A percentile compares a stretch with the other conserved stretches of the same genome.
Evolutionary conservation across 1,140 invertebrate genomes (phyloP).

Genomic region (Magallana ariakensis): DNA sequence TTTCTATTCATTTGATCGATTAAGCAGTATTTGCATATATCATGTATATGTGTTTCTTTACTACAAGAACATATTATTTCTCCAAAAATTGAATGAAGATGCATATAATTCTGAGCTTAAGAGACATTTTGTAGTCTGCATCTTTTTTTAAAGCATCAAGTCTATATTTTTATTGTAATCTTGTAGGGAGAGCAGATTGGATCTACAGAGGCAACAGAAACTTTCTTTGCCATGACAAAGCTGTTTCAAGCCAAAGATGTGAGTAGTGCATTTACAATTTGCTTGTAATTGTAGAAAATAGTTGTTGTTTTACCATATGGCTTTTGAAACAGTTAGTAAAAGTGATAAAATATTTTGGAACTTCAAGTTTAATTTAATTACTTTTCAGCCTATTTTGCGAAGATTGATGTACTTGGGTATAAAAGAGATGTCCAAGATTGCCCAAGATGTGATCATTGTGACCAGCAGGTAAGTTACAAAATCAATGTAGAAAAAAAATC

Average conservation of each 20-base stretch:
- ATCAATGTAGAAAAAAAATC: too few relatives aligned
- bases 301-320: not conserved
- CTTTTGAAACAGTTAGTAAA: not conserved
- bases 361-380: conserved; percentile 6
- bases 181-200: conserved; percentile 90
- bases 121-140: not conserved
- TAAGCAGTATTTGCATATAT: too few relatives aligned
- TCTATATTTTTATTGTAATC: not conserved
- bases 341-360: not conserved
- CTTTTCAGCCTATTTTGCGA: conserved; percentile 85
- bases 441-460: conserved; percentile 99
- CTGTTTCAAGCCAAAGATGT: conserved; percentile 98
- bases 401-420: conserved; percentile 98
- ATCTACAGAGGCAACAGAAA: conserved; percentile 97
- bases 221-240: conserved; percentile 99
- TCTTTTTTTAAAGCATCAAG: not conserved
- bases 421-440: conserved; percentile 95
- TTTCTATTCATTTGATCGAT: not conserved
- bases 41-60: too few relatives aligned
- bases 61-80: too few relatives aligned
- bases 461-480: conserved; percentile 82
- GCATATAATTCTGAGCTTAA: not conserved
- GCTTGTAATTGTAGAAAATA: too few relatives aligned
- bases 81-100: too few relatives aligned
- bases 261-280: conserved; percentile 56